Percentiles rank a stretch among this genome's conserved stretches.
phyloP scores from a whole-genome alignment of 2,113 vertebrate species.

The Emydocephalus ijimae region DNA sequence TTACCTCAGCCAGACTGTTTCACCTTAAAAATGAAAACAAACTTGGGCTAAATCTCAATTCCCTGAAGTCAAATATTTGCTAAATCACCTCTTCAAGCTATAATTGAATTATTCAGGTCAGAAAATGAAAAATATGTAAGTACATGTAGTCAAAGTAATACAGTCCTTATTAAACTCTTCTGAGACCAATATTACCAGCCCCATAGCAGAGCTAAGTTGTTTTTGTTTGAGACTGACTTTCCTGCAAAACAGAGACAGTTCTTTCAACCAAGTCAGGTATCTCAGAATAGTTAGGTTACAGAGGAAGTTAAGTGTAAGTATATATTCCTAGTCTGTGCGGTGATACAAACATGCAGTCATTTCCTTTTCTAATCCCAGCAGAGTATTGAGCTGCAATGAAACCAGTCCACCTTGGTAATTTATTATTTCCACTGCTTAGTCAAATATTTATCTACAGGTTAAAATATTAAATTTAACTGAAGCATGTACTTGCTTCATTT shows the following conservation, averaged over 20 bases:
- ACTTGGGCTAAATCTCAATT: neutral
- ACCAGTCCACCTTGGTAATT: constrained; percentile 50
- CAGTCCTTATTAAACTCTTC: constrained; percentile 55
- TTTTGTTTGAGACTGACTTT: constrained; percentile 33
- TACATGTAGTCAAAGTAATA: constrained; percentile 16
- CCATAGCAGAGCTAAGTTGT: constrained; percentile 25
- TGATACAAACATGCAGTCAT: constrained; percentile 49
- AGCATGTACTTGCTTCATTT: constrained; percentile 41
- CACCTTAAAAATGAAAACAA: neutral
- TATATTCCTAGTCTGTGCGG: constrained; percentile 24
- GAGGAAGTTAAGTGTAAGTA: constrained; percentile 32
- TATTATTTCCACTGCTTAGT: constrained; percentile 61
- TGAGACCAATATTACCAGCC: constrained; percentile 32
- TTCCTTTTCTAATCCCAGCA: constrained; percentile 47
- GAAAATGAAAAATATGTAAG: neutral
- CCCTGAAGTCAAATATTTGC: neutral
- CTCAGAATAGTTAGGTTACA: neutral
- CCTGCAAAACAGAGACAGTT: neutral
- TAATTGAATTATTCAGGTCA: neutral
- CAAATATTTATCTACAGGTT: constrained; percentile 50
- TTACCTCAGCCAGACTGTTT: neutral
- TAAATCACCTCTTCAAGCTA: neutral
- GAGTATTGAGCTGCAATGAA: constrained; percentile 56
- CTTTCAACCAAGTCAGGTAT: constrained; percentile 22
- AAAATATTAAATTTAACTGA: constrained; percentile 42